phyloP scores from a whole-genome alignment of 2,888 invertebrate species.

The Strigamia transsilvanica region DNA sequence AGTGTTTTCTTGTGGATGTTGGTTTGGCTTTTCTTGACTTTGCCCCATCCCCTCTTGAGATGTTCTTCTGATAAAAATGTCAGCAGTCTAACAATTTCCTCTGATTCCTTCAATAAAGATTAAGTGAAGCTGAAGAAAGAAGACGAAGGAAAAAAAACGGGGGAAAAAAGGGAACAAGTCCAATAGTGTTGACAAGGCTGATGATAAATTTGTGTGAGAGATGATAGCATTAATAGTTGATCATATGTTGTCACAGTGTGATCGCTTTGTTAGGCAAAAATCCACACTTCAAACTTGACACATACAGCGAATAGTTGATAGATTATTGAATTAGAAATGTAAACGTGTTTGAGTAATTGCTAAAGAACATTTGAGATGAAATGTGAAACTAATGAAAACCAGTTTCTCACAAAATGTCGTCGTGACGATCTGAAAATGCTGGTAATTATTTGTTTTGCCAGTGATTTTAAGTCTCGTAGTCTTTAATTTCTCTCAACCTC shows the following conservation, averaged over 20 bases:
- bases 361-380: background rate
- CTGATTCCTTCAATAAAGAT: slow-evolving; percentile 48
- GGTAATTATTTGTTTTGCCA: too few species aligned
- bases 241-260: slow-evolving; percentile 17
- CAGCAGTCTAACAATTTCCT: slow-evolving; percentile 48
- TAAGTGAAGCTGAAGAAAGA: slow-evolving; percentile 41
- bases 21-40: slow-evolving; percentile 41
- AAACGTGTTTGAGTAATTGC: background rate
- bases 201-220: slow-evolving; percentile 33
- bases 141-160: background rate
- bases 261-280: slow-evolving; percentile 13
- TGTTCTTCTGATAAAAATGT: slow-evolving; percentile 45
- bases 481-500: too few species aligned
- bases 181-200: slow-evolving; percentile 46
- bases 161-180: slow-evolving; percentile 24
- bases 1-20: slow-evolving; percentile 38
- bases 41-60: slow-evolving; percentile 15
- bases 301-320: background rate
- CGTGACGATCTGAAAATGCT: too few species aligned
- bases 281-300: background rate
- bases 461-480: too few species aligned
- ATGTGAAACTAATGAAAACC: too few species aligned
- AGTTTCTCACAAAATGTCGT: too few species aligned
- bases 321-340: background rate
- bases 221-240: slow-evolving; percentile 18